Evolutionary conservation across 2,797 vertebrate species (phyloP).

Genomic region (Molossus alvarezi): DNA sequence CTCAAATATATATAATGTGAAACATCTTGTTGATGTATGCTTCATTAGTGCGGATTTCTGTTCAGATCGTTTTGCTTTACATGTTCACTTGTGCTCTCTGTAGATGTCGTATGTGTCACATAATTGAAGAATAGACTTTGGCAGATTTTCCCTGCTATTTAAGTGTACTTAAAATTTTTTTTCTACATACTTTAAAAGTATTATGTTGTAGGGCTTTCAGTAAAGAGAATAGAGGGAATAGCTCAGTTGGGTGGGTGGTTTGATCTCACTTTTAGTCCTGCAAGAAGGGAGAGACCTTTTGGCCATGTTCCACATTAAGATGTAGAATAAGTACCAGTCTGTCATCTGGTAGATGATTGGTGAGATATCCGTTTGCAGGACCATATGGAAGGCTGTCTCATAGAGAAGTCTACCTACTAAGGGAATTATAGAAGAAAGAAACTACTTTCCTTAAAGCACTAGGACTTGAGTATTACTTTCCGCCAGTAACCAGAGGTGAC

Average conservation of each 20-base stretch:
- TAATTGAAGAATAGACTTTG: slow-evolving; percentile 21
- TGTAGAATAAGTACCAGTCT: neutral
- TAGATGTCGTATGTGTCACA: neutral
- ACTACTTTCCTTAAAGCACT: neutral
- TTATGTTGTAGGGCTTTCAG: neutral
- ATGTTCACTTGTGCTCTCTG: neutral
- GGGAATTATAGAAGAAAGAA: slow-evolving; percentile 28
- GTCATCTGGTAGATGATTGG: neutral
- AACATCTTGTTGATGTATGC: neutral
- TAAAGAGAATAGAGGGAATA: slow-evolving; percentile 26
- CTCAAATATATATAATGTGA: neutral
- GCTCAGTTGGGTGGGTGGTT: neutral
- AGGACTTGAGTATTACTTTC: neutral
- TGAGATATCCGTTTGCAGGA: neutral
- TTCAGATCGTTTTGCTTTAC: neutral
- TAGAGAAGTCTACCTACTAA: neutral
- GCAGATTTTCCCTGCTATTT: slow-evolving; percentile 43
- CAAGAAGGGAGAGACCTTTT: neutral
- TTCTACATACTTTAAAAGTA: slow-evolving; percentile 30
- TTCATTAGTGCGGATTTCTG: neutral
- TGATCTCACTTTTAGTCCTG: neutral
- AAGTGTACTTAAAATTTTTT: neutral
- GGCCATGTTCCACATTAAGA: neutral
- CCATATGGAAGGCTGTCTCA: neutral
- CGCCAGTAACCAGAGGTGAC: too few species aligned